phyloP scores from a whole-genome alignment of 2,888 invertebrate species.

The Sturmia bella region DNA sequence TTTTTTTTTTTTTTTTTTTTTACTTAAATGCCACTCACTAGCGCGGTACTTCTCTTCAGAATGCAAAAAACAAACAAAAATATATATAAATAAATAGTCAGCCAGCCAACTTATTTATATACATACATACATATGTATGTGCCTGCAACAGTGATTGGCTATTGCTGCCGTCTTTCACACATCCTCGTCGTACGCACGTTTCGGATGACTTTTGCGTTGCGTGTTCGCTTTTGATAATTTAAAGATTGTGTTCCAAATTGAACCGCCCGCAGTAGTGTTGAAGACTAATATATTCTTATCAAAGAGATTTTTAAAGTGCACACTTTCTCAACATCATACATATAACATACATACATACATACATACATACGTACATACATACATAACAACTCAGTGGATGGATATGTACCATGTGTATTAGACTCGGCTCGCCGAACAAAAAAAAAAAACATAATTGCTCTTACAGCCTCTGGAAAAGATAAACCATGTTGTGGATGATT shows the following conservation, averaged over 20 bases:
- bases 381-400: not conserved
- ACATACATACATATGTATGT: not conserved
- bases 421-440: too few species aligned
- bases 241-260: constrained; percentile 17
- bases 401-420: too few species aligned
- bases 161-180: constrained; percentile 17
- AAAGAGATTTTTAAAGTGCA: constrained; percentile 7
- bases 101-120: constrained; percentile 1
- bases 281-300: not conserved
- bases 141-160: not conserved
- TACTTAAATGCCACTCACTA: constrained; percentile 41
- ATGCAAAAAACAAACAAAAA: constrained; percentile 28
- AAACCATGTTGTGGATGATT: too few species aligned
- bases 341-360: not conserved
- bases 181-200: constrained; percentile 1
- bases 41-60: constrained; percentile 38
- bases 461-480: too few species aligned
- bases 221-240: constrained; percentile 10
- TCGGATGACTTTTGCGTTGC: constrained; percentile 22
- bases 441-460: too few species aligned
- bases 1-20: too few species aligned
- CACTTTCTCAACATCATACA: constrained; percentile 10
- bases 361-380: constrained; percentile 18
- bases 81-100: not conserved
- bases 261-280: not conserved